phyloP scores from a whole-genome alignment of 2,888 invertebrate species.

The Tineola bisselliella region DNA sequence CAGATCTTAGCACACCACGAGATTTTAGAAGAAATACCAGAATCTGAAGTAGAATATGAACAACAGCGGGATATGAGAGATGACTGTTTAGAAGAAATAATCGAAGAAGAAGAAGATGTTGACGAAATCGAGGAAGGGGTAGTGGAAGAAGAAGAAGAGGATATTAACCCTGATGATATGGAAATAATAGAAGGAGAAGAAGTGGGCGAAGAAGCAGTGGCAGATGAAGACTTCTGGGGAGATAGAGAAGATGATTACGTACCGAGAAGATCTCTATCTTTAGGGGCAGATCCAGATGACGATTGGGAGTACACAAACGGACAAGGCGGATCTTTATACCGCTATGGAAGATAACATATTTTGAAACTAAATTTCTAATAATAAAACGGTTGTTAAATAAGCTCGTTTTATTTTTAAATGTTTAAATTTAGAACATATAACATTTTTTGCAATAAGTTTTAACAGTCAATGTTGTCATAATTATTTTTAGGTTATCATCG shows the following conservation, averaged over 20 bases:
- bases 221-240: constrained; percentile 44
- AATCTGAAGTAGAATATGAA: constrained; percentile 53
- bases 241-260: constrained; percentile 34
- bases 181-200: constrained; percentile 23
- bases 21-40: constrained; percentile 56
- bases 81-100: constrained; percentile 48
- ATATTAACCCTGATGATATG: constrained; percentile 23
- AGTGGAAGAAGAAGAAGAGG: constrained; percentile 21
- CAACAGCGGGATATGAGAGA: constrained; percentile 36
- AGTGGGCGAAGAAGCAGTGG: constrained; percentile 39
- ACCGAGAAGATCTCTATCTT: constrained; percentile 29
- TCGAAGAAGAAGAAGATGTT: constrained; percentile 54
- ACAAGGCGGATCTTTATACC: constrained; percentile 46
- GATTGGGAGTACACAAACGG: constrained; percentile 61
- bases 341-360: constrained; percentile 43
- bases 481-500: neutral
- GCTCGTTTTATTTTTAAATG: neutral
- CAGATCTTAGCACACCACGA: constrained; percentile 52
- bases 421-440: neutral
- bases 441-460: neutral
- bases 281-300: constrained; percentile 45
- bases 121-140: constrained; percentile 33
- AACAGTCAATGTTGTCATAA: neutral
- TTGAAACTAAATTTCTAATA: neutral
- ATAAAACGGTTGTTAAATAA: neutral